Evolutionary conservation across 2,888 invertebrate species (phyloP), one percentile per base, ranked within the genome.

Genomic region (Meteorus cinctellus): DNA sequence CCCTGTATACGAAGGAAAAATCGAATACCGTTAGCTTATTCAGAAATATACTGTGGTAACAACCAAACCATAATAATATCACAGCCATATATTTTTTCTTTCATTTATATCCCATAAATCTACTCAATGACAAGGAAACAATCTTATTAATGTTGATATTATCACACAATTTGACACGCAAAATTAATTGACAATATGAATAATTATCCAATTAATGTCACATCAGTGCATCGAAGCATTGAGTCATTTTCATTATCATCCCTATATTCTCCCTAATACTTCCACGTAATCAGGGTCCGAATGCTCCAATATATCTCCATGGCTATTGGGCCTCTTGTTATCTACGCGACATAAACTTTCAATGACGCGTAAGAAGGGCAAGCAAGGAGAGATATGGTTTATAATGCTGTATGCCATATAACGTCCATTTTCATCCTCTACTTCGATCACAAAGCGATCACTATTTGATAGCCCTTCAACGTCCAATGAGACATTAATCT

Each of bases 381-480:
- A 62, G 4, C 34, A 62, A 29, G 16, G 31, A 29, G 31, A 29
- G 19, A 34, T 29, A 16, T n/a, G n/a, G n/a, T n/a, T n/a, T 31
- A 31, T 62, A 14, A 62, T 31, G n/a, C 31, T n/a, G 29, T 16
- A 59, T 27, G 24, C 2, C 14, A 55, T 62, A 31, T 62, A 29
- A 31, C 62, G 12, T 10, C 16, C 14, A 31, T 62, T 62, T 29
- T 62, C 55, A 62, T 29, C 31, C 62, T 19, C 2, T 41, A 12
- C 36, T 63, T 34, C 36, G 12, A 24, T 65, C 19, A 24, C n/a
- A 4, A 34, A 29, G 31, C 31, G 24, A 72, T 72, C 71, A 60
- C 36, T 45, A 60, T 72, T 72, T 72, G 48, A 72, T 72, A 19
- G 48, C 60, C 41, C 71, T 62, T 31, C 19, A 62, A 62, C 45